A percentile compares a stretch with the other conserved stretches of the same genome.
These are phyloP conservation scores for Pachyrhynchus sulphureomaculatus DNA, from an alignment of 1,140 invertebrate genomes.

Conservation along the genomic window DNA sequence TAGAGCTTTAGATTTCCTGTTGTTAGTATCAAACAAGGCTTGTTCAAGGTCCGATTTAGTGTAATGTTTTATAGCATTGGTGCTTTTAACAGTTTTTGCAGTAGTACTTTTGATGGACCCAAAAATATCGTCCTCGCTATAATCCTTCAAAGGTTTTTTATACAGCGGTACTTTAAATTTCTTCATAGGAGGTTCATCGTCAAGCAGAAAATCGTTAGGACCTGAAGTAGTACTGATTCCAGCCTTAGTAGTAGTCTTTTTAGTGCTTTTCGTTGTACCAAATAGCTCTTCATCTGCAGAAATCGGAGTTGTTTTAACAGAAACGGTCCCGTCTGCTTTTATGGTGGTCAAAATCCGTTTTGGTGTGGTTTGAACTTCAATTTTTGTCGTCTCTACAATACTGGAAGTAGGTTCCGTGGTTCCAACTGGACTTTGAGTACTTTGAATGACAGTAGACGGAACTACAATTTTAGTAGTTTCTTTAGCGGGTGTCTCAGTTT, in stretches of 20 bases:
- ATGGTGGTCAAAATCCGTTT: slow-evolving; percentile 16
- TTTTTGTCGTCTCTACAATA: not conserved
- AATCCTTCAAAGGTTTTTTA: slow-evolving; percentile 25
- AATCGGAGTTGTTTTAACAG: slow-evolving; percentile 18
- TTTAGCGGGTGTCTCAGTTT: not conserved
- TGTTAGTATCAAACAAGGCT: slow-evolving; percentile 31
- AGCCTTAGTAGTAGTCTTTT: not conserved
- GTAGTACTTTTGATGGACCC: slow-evolving; percentile 18
- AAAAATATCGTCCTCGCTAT: slow-evolving; percentile 39
- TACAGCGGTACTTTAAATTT: slow-evolving; percentile 17
- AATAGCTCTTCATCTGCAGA: slow-evolving; percentile 1
- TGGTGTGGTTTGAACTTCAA: not conserved
- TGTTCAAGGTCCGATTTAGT: slow-evolving; percentile 30
- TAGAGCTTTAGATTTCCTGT: slow-evolving; percentile 12
- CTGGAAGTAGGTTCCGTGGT: not conserved
- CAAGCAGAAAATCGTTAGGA: slow-evolving; percentile 24
- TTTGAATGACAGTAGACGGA: not conserved
- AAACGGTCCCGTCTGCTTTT: slow-evolving; percentile 9
- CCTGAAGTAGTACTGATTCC: slow-evolving; percentile 3
- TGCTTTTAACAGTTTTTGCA: not conserved
- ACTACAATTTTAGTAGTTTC: not conserved
- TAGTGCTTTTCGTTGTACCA: not conserved
- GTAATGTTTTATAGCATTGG: slow-evolving; percentile 11
- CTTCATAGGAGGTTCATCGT: slow-evolving; percentile 1
- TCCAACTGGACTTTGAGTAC: not conserved